A percentile compares a stretch with the other conserved stretches of the same genome.
Conservation (phyloP, 1,140 invertebrate species). For the Meloidogyne hapla region DNA sequence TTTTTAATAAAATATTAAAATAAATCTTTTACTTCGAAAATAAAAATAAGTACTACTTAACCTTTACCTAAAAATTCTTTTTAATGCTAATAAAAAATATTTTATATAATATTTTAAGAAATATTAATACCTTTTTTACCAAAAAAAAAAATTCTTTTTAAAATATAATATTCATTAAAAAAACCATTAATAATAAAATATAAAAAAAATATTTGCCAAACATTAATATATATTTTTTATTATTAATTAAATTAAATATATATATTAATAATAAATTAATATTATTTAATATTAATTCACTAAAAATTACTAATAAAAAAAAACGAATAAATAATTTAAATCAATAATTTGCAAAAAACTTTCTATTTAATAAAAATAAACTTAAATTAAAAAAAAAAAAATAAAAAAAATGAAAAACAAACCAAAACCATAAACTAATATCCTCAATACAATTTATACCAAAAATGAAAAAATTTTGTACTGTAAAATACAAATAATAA, state of each 20-base stretch:
- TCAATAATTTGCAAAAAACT: constrained; percentile 1
- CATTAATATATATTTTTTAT: constrained; percentile 13
- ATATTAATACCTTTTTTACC: constrained; percentile 61
- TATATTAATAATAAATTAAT: constrained; percentile 21
- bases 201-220: constrained; percentile 42
- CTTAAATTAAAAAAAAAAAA: constrained; percentile 32
- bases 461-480: constrained; percentile 36
- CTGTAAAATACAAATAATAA: constrained; percentile 28
- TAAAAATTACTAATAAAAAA: constrained; percentile 26
- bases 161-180: constrained; percentile 69
- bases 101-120: constrained; percentile 64
- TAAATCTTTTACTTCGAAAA: constrained; percentile 48
- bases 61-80: no score
- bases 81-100: constrained; percentile 64
- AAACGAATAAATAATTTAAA: constrained; percentile 22
- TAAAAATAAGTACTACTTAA: constrained; percentile 59
- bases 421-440: constrained; percentile 30
- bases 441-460: constrained; percentile 5
- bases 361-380: constrained; percentile 30
- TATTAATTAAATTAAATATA: constrained; percentile 26
- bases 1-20: no score
- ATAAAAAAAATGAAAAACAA: constrained; percentile 25
- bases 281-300: constrained; percentile 16
- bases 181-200: constrained; percentile 43
- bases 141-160: constrained; percentile 35